phyloP scores from a whole-genome alignment of 2,797 vertebrate species.

The Otolemur crassicaudatus region DNA sequence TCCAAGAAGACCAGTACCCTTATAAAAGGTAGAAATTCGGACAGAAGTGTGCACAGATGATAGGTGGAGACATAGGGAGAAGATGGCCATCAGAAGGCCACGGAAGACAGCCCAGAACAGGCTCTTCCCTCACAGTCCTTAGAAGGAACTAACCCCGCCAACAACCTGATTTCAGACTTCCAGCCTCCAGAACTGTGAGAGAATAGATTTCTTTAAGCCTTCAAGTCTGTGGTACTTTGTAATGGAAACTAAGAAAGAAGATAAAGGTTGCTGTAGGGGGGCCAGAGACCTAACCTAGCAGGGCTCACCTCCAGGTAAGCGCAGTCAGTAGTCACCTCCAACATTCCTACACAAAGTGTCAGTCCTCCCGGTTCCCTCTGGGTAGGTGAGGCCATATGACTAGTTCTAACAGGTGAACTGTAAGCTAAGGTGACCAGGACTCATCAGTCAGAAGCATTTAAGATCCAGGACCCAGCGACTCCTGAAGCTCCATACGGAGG shows the following conservation, averaged over 20 bases:
- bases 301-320: background rate
- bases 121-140: background rate
- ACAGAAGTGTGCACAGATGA: accelerated
- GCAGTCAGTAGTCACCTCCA: background rate
- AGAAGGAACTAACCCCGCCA: background rate
- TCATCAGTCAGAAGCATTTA: background rate
- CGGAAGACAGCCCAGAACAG: background rate
- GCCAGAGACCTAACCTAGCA: too few species aligned
- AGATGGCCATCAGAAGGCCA: background rate
- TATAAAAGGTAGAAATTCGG: background rate
- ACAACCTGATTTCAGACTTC: background rate
- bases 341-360: too few species aligned
- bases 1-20: background rate
- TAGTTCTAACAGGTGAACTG: background rate
- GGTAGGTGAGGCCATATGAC: background rate
- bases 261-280: too few species aligned
- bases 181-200: background rate
- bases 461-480: background rate
- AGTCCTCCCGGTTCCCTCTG: too few species aligned
- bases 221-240: too few species aligned
- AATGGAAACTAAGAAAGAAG: background rate
- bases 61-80: background rate
- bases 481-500: background rate
- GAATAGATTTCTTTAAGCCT: background rate
- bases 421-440: background rate